Percentiles rank a stretch among this genome's conserved stretches.
Conservation (phyloP, 2,113 vertebrate genomes). For the Salvator merianae region DNA sequence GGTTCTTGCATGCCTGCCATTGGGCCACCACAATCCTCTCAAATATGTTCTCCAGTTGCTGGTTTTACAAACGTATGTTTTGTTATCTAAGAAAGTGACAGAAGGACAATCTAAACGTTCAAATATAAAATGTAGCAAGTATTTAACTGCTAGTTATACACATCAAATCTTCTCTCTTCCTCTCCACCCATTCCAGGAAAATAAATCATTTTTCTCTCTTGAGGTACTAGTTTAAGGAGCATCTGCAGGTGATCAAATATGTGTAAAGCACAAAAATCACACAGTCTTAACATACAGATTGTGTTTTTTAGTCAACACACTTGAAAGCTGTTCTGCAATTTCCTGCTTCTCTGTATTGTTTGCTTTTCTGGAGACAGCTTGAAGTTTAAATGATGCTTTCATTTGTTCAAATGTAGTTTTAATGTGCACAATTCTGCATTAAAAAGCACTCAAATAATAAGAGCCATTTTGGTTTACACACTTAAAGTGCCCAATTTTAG, state of each 20-base stretch:
- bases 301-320: constrained; percentile 16
- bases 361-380: constrained; percentile 46
- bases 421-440: constrained; percentile 35
- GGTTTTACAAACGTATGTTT: not conserved
- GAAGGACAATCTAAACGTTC: not conserved
- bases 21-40: too few relatives aligned
- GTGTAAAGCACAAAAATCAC: constrained; percentile 34
- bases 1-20: too few relatives aligned
- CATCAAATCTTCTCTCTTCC: not conserved
- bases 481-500: constrained; percentile 56
- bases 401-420: constrained; percentile 39
- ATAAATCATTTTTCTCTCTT: not conserved
- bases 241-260: constrained; percentile 10
- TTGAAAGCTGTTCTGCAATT: constrained; percentile 19
- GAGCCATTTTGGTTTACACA: constrained; percentile 23
- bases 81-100: not conserved
- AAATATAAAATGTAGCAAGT: not conserved
- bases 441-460: constrained; percentile 58
- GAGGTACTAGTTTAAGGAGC: not conserved
- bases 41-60: not conserved
- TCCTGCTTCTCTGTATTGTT: constrained; percentile 17
- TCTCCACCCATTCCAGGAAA: not conserved
- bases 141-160: not conserved
- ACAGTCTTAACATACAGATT: constrained; percentile 22
- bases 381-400: constrained; percentile 42